Conservation (phyloP, 2,888 invertebrate genomes). For the Caenorhabditis drosophilae region DNA sequence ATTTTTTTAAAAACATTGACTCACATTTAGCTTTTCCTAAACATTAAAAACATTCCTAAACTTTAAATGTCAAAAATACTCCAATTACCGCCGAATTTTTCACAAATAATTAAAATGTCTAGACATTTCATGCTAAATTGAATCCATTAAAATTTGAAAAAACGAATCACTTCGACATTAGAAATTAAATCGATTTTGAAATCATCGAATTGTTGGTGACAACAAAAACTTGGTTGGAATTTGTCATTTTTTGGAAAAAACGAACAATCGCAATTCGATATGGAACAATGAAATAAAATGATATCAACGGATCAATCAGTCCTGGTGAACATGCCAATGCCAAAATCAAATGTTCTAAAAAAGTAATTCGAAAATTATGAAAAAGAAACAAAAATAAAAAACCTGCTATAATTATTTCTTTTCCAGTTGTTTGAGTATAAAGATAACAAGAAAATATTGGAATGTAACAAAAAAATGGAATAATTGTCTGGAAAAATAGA, state of each 20-base stretch:
- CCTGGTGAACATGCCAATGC: conserved; percentile 22
- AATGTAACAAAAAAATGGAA: conserved; percentile 13
- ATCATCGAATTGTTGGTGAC: no score
- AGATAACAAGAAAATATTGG: conserved; percentile 20
- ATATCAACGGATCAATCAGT: conserved; percentile 27
- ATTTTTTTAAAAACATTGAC: no score
- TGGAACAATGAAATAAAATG: conserved; percentile 34
- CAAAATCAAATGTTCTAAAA: conserved; percentile 15
- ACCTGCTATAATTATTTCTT: conserved; percentile 17
- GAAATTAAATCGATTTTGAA: no score
- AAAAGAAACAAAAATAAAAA: not conserved
- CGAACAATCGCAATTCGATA: conserved; percentile 29
- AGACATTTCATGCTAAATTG: no score
- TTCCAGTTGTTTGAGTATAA: conserved; percentile 16
- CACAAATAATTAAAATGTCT: no score
- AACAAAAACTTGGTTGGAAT: no score
- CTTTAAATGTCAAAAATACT: no score
- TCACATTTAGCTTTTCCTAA: no score
- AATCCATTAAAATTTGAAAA: no score
- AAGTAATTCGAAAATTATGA: not conserved
- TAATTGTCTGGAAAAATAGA: conserved; percentile 9
- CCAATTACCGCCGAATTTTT: no score
- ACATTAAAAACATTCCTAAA: no score
- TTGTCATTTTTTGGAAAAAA: conserved; percentile 4
- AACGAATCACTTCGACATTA: no score